Evolutionary conservation across 2,888 invertebrate species (phyloP).

Genomic region (Mycalesis mineus): DNA sequence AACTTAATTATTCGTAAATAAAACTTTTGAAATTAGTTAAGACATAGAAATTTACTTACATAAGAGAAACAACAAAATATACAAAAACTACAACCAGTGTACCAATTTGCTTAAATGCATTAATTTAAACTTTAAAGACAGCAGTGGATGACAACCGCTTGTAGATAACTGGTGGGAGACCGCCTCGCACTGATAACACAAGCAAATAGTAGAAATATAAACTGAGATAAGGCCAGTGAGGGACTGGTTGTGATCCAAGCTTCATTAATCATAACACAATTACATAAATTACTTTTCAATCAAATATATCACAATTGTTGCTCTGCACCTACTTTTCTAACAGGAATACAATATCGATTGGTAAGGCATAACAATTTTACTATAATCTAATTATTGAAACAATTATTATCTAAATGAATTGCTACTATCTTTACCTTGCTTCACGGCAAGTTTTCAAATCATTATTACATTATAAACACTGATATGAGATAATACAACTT

Average conservation of each 20-base stretch:
- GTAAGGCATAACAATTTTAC: constrained; percentile 14
- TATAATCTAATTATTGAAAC: constrained; percentile 6
- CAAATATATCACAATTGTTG: constrained; percentile 20
- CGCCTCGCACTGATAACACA: constrained; percentile 20
- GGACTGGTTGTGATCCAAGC: constrained; percentile 17
- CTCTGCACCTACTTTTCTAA: constrained; percentile 13
- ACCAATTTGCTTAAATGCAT: constrained; percentile 38
- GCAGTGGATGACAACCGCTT: constrained; percentile 30
- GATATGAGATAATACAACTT: constrained; percentile 1
- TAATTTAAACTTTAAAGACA: constrained; percentile 31
- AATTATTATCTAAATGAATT: background rate
- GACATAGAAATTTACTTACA: background rate
- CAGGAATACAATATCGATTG: background rate
- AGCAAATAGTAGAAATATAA: constrained; percentile 37
- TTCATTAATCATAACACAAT: constrained; percentile 2
- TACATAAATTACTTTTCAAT: constrained; percentile 13
- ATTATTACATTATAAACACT: background rate
- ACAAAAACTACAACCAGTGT: constrained; percentile 23
- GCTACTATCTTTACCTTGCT: background rate
- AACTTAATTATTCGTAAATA: background rate
- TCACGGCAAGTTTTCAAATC: background rate
- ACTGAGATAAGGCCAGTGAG: constrained; percentile 38
- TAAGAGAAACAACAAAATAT: constrained; percentile 20
- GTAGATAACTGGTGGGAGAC: constrained; percentile 36
- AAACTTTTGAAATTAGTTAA: constrained; percentile 1